Evolutionary conservation across 2,797 vertebrate genomes (phyloP).

Genomic region (Mormyrus proboscirostris): DNA sequence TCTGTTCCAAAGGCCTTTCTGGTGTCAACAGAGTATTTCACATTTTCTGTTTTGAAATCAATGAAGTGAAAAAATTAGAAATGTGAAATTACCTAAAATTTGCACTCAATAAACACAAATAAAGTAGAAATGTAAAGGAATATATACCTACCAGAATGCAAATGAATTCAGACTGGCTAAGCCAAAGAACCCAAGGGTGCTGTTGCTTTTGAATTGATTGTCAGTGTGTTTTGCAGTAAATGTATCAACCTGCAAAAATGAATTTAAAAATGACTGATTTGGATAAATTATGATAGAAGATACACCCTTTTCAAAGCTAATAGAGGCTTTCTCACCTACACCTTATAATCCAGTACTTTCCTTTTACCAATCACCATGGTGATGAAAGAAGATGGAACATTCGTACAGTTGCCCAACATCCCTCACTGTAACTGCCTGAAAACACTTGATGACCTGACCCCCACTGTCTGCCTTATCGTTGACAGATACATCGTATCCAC

Average conservation of each 20-base stretch:
- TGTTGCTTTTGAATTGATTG: neutral
- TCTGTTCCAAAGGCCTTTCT: neutral
- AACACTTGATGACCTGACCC: neutral
- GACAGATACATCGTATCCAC: neutral
- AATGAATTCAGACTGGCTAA: neutral
- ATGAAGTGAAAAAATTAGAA: neutral
- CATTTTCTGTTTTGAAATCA: neutral
- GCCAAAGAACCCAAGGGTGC: neutral
- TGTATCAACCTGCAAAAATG: neutral
- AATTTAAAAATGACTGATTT: neutral
- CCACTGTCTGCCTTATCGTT: neutral
- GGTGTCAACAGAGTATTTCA: neutral
- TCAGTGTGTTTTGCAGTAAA: neutral
- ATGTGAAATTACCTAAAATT: neutral
- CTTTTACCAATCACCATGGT: neutral
- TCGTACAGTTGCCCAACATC: neutral
- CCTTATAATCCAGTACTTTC: neutral
- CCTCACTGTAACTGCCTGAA: neutral
- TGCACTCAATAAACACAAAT: neutral
- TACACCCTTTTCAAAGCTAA: neutral
- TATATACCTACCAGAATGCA: neutral
- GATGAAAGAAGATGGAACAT: neutral
- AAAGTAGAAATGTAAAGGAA: neutral
- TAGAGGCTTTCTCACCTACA: neutral
- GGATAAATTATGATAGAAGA: neutral